Conservation (phyloP, 2,888 invertebrate genomes). For the Temnothorax unifasciatus region DNA sequence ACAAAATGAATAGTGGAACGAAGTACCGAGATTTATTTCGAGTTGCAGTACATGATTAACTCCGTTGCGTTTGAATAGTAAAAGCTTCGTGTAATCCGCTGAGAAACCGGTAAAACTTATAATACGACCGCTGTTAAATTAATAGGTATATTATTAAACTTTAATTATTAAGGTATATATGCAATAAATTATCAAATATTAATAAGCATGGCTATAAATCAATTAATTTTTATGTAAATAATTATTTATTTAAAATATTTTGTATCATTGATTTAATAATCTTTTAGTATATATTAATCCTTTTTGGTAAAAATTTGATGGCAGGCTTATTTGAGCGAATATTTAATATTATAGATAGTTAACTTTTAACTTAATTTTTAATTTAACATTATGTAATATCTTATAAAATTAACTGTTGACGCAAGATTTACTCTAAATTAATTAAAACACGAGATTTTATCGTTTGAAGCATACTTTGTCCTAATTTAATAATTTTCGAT, state of each 20-base stretch:
- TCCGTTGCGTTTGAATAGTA: slow-evolving; percentile 21
- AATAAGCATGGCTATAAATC: background rate
- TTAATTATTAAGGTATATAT: background rate
- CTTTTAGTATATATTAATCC: too few species aligned
- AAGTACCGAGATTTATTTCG: slow-evolving; percentile 49
- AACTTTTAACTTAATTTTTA: background rate
- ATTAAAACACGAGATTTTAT: background rate
- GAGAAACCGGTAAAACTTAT: background rate
- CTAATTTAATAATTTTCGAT: background rate
- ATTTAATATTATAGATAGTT: background rate
- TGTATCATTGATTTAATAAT: too few species aligned
- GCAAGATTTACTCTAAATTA: slow-evolving; percentile 1
- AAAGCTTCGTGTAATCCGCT: slow-evolving; percentile 10
- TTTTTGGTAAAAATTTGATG: background rate
- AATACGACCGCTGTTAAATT: slow-evolving; percentile 1
- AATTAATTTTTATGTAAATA: slow-evolving; percentile 1
- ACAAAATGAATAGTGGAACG: slow-evolving; percentile 41
- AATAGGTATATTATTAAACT: background rate
- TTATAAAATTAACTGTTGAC: background rate
- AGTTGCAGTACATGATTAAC: slow-evolving; percentile 30
- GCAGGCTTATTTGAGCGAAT: background rate
- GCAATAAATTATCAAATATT: background rate
- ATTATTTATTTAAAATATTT: background rate
- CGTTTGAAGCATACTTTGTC: background rate
- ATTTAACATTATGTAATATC: background rate